These are phyloP conservation scores for Montifringilla adamsi DNA, from an alignment of 2,113 vertebrate genomes.

Conservation along the genomic window DNA sequence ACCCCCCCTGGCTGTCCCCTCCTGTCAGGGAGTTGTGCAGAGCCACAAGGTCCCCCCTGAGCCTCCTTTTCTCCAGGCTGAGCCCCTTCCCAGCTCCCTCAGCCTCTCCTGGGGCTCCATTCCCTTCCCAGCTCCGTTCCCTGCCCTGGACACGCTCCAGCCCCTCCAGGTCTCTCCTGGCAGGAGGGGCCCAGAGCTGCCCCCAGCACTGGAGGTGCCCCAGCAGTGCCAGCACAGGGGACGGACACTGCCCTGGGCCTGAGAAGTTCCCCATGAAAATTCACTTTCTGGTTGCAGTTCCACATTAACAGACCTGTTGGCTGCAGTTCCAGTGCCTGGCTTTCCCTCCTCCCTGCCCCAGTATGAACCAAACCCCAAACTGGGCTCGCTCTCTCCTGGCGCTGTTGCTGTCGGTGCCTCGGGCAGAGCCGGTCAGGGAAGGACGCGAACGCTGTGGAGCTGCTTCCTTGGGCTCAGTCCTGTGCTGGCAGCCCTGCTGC, in stretches of 20 bases:
- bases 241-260: neutral
- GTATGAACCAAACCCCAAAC: neutral
- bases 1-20: neutral
- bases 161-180: neutral
- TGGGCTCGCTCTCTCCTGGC: neutral
- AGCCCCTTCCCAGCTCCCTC: neutral
- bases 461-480: neutral
- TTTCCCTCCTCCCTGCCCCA: neutral
- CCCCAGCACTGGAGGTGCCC: neutral
- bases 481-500: neutral
- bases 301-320: neutral
- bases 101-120: too few relatives aligned
- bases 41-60: neutral
- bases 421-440: neutral
- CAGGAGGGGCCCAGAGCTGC: neutral
- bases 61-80: neutral
- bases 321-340: neutral
- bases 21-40: neutral
- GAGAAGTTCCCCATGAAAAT: neutral
- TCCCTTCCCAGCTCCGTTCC: too few relatives aligned
- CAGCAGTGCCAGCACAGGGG: neutral
- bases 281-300: neutral
- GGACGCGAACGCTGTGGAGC: rapidly evolving
- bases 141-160: neutral
- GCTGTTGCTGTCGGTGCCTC: neutral